Evolutionary conservation across 2,113 vertebrate genomes (phyloP).

Genomic region (Strix aluco): DNA sequence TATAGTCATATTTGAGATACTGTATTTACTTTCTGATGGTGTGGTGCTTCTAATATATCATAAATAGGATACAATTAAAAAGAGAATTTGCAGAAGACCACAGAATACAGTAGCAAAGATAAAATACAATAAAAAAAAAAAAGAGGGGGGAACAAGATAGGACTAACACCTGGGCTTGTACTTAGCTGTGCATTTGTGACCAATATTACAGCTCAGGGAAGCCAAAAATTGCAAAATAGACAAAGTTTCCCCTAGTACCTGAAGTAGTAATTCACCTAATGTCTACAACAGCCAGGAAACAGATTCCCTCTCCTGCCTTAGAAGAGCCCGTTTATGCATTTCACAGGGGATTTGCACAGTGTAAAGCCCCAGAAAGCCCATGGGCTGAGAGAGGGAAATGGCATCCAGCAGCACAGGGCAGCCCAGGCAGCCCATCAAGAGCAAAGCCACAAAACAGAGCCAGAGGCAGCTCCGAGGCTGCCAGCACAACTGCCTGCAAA

Average conservation of each 20-base stretch:
- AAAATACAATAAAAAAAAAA: not conserved
- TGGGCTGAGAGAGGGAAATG: conserved; percentile 58
- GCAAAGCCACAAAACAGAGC: conserved; percentile 65
- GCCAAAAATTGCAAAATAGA: not conserved
- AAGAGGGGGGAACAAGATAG: fast-evolving
- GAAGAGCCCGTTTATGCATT: conserved; percentile 45
- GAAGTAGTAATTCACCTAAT: not conserved
- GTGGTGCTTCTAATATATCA: not conserved
- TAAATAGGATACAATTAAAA: not conserved
- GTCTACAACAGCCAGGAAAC: not conserved
- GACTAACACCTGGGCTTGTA: not conserved
- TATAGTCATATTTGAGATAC: not conserved
- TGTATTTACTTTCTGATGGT: not conserved
- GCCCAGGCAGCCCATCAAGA: conserved; percentile 63
- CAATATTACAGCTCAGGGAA: not conserved
- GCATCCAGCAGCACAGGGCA: conserved; percentile 65
- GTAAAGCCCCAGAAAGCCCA: conserved; percentile 52
- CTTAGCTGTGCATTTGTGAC: not conserved
- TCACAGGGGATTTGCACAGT: conserved; percentile 32
- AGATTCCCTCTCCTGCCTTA: not conserved
- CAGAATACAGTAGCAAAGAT: not conserved
- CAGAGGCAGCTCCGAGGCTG: conserved; percentile 67
- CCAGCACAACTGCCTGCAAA: conserved; percentile 74
- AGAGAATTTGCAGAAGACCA: not conserved
- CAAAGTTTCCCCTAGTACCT: conserved; percentile 20